Percentiles rank a stretch among this genome's conserved stretches.
Evolutionary conservation across 1,140 invertebrate genomes (phyloP).

Genomic region (Panagrolaimus sp.): DNA sequence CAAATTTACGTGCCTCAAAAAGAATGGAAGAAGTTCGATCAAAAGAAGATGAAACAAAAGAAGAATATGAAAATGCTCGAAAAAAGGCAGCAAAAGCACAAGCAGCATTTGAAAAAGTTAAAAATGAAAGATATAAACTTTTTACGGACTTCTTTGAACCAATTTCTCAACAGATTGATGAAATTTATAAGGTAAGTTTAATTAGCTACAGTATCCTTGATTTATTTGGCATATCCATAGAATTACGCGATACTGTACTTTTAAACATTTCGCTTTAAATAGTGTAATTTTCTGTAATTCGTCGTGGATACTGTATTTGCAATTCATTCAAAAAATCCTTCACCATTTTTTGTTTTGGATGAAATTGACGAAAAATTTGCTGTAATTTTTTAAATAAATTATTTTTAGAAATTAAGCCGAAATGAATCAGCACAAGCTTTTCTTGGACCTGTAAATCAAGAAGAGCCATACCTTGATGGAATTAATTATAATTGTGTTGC

Average conservation of each 20-base stretch:
- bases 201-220: too few relatives aligned
- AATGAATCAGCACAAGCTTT: neutral
- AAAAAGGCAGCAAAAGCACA: slow-evolving; percentile 89
- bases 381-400: too few relatives aligned
- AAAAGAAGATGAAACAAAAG: slow-evolving; percentile 87
- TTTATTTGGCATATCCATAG: too few relatives aligned
- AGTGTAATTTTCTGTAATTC: too few relatives aligned
- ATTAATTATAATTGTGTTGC: neutral
- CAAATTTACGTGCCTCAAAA: slow-evolving; percentile 79
- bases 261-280: too few relatives aligned
- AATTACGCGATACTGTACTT: too few relatives aligned
- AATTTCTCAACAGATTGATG: slow-evolving; percentile 91
- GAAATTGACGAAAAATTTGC: too few relatives aligned
- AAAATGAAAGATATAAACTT: slow-evolving; percentile 82
- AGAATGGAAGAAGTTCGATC: slow-evolving; percentile 84
- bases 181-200: slow-evolving; percentile 93
- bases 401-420: slow-evolving; percentile 64
- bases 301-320: too few relatives aligned
- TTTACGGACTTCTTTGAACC: slow-evolving; percentile 95
- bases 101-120: slow-evolving; percentile 84
- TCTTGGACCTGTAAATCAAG: neutral
- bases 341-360: too few relatives aligned
- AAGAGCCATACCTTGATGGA: neutral
- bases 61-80: slow-evolving; percentile 88
- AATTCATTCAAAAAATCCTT: too few relatives aligned